phyloP scores from a whole-genome alignment of 1,140 invertebrate species.

The Eriosoma lanigerum region DNA sequence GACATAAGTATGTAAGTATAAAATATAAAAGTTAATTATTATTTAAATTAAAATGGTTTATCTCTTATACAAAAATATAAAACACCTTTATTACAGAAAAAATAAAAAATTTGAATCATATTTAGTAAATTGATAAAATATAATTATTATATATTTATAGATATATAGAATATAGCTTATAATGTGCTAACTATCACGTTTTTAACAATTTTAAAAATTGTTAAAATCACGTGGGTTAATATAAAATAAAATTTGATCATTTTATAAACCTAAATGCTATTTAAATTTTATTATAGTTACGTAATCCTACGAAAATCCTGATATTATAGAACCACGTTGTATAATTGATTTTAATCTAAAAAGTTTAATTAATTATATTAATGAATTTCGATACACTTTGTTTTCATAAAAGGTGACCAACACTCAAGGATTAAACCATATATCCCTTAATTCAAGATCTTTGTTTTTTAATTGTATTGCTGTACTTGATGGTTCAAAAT shows the following conservation, averaged over 20 bases:
- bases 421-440: not conserved
- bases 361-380: slow-evolving; percentile 4
- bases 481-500: not conserved
- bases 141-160: too few relatives aligned
- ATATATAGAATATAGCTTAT: too few relatives aligned
- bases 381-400: slow-evolving; percentile 27
- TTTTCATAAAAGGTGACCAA: slow-evolving; percentile 3
- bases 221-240: too few relatives aligned
- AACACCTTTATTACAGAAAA: too few relatives aligned
- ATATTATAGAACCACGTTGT: not conserved
- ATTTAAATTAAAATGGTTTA: too few relatives aligned
- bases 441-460: not conserved
- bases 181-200: too few relatives aligned
- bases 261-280: not conserved
- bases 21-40: too few relatives aligned
- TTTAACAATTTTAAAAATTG: too few relatives aligned
- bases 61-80: too few relatives aligned
- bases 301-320: not conserved
- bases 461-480: not conserved
- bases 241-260: slow-evolving; percentile 9
- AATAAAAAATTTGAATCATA: too few relatives aligned
- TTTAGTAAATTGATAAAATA: too few relatives aligned
- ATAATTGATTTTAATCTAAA: slow-evolving; percentile 27
- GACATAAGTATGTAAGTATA: too few relatives aligned
- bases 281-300: not conserved